Conservation (phyloP, 92 coral and sea anemone genomes). For the Isaurus tuberculatus region DNA sequence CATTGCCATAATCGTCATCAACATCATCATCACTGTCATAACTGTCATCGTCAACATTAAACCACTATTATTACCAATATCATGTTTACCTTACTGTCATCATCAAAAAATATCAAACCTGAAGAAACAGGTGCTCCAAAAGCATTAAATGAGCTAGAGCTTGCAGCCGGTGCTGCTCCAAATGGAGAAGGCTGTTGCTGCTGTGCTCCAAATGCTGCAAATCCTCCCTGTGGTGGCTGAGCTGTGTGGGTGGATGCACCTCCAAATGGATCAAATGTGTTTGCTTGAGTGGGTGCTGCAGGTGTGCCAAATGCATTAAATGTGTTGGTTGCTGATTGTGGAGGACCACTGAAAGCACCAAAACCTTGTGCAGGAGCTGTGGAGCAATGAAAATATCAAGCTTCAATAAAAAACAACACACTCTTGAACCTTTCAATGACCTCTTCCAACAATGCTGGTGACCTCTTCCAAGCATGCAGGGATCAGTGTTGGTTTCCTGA, state of each 20-base stretch:
- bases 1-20: no score
- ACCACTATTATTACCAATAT: no score
- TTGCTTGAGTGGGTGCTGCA: constrained; percentile 25
- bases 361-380: constrained; percentile 68
- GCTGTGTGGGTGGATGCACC: constrained; percentile 72
- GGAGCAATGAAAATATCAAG: not conserved
- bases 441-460: no score
- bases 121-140: constrained; percentile 79
- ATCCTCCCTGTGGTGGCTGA: constrained; percentile 78
- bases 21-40: not conserved
- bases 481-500: no score
- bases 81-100: no score
- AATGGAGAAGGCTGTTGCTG: constrained; percentile 54
- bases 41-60: not conserved
- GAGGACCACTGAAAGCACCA: constrained; percentile 74
- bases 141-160: constrained; percentile 75
- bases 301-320: constrained; percentile 55
- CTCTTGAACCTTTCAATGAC: no score
- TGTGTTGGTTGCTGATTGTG: constrained; percentile 17
- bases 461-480: no score
- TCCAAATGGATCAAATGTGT: constrained; percentile 83
- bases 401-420: no score
- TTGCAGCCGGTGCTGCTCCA: constrained; percentile 46
- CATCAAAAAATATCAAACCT: constrained; percentile 48
- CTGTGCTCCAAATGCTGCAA: constrained; percentile 88